These are phyloP conservation scores for Dinoponera quadriceps DNA, from an alignment of 1,140 invertebrate species.

Conservation along the genomic window DNA sequence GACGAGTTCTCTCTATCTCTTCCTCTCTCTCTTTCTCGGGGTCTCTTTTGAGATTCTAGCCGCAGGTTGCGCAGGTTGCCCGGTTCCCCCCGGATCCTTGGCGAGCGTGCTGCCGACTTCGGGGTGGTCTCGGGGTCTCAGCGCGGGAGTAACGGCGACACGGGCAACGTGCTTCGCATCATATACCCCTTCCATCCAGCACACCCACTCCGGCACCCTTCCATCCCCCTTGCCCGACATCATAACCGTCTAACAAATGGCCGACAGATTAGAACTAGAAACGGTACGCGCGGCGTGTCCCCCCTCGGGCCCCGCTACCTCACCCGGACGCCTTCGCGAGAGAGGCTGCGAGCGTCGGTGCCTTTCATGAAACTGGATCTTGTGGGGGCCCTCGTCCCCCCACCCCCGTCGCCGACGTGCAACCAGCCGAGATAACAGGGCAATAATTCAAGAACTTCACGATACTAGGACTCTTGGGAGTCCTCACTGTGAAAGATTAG, in stretches of 20 bases:
- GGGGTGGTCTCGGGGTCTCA: constrained; percentile 79
- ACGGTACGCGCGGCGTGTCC: constrained; percentile 69
- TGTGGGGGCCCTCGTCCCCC: constrained; percentile 67
- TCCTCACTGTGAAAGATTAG: constrained; percentile 79
- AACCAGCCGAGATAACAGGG: constrained; percentile 80
- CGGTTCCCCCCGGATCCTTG: constrained; percentile 59
- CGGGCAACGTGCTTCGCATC: constrained; percentile 77
- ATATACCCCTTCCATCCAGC: constrained; percentile 70
- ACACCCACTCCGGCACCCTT: constrained; percentile 38
- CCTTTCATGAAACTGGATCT: constrained; percentile 84
- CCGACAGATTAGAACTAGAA: constrained; percentile 83
- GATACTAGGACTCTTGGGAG: constrained; percentile 76
- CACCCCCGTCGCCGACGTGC: constrained; percentile 55
- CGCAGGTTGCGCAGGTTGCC: constrained; percentile 65
- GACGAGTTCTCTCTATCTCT: too few relatives aligned
- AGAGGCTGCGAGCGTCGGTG: constrained; percentile 72
- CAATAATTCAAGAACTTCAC: constrained; percentile 83
- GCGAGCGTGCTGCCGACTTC: constrained; percentile 70
- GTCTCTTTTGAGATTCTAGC: constrained; percentile 53
- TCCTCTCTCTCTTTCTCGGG: constrained; percentile 1
- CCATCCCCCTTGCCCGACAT: constrained; percentile 70
- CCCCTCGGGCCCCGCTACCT: constrained; percentile 13
- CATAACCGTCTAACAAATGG: constrained; percentile 83
- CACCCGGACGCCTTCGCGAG: constrained; percentile 36
- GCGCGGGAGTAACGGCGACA: constrained; percentile 77